phyloP scores from a whole-genome alignment of 1,140 invertebrate genomes.

The Telenomus remus region DNA sequence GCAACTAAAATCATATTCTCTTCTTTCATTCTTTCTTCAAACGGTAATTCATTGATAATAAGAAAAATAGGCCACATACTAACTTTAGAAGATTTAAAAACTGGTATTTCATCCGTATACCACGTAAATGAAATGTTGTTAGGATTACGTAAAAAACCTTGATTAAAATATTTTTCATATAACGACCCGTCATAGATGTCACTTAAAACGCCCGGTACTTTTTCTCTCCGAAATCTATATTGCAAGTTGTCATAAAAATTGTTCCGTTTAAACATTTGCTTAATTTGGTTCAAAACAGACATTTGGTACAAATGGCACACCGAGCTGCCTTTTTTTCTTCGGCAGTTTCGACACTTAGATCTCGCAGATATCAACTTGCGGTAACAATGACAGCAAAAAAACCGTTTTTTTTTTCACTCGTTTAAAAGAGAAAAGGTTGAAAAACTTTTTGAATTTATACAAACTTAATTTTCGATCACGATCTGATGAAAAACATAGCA shows the following conservation, averaged over 20 bases:
- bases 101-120: slow-evolving; percentile 64
- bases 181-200: slow-evolving; percentile 27
- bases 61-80: slow-evolving; percentile 64
- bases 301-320: slow-evolving; percentile 19
- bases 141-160: slow-evolving; percentile 47
- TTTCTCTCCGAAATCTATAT: slow-evolving; percentile 13
- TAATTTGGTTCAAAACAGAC: slow-evolving; percentile 31
- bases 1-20: slow-evolving; percentile 55
- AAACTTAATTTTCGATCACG: not conserved
- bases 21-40: slow-evolving; percentile 47
- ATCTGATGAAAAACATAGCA: not conserved
- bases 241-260: slow-evolving; percentile 32
- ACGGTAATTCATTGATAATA: slow-evolving; percentile 63
- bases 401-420: not conserved
- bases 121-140: slow-evolving; percentile 55
- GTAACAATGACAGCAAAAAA: not conserved
- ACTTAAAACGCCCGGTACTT: slow-evolving; percentile 8
- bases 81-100: slow-evolving; percentile 65
- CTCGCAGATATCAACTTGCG: not conserved
- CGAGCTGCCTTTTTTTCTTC: not conserved
- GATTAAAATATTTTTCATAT: slow-evolving; percentile 26
- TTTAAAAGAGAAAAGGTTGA: too few species aligned
- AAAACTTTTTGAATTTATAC: slow-evolving; percentile 1
- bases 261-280: slow-evolving; percentile 23
- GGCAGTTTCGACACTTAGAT: not conserved